Conservation (phyloP, 2,888 invertebrate genomes). For the Graphium colonna region DNA sequence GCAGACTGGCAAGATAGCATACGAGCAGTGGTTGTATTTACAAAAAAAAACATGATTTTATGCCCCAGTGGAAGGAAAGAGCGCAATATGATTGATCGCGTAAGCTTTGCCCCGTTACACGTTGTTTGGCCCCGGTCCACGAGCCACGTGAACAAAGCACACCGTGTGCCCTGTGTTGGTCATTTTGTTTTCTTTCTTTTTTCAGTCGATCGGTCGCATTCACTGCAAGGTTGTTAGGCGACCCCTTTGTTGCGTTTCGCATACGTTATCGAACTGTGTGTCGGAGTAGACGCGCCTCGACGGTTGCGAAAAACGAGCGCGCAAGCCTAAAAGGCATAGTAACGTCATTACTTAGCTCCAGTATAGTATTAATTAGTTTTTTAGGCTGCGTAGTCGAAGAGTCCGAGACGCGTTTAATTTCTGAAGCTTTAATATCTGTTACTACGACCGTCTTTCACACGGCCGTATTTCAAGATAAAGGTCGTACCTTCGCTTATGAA, state of each 20-base stretch:
- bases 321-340: no score
- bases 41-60: no score
- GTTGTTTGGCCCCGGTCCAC: background rate
- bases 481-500: no score
- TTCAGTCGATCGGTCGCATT: background rate
- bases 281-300: background rate
- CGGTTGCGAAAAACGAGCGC: background rate
- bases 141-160: background rate
- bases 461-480: no score
- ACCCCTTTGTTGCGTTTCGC: background rate
- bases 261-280: background rate
- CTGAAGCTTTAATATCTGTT: no score
- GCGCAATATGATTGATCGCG: conserved; percentile 1
- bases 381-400: no score
- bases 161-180: background rate
- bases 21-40: no score
- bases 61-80: background rate
- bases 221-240: background rate
- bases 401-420: no score
- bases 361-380: no score
- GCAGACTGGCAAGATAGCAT: no score
- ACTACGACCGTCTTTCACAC: no score
- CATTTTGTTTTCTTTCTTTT: background rate
- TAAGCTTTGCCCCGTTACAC: background rate
- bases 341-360: no score